phyloP scores from a whole-genome alignment of 2,888 invertebrate species.

The Limnephilus lunatus region DNA sequence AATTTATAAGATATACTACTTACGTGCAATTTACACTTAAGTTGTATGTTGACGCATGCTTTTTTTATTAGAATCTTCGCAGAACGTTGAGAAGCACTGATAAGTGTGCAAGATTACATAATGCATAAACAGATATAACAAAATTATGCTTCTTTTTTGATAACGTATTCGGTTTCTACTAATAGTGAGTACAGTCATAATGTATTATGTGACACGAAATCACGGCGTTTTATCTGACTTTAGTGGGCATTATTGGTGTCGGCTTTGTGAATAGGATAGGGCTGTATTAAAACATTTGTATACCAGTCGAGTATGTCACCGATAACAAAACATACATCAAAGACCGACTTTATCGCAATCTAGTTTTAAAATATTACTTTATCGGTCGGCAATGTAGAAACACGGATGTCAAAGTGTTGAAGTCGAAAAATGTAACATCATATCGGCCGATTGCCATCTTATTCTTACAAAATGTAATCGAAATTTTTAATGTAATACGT shows the following conservation, averaged over 20 bases:
- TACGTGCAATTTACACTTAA: too few species aligned
- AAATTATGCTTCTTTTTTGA: conserved; percentile 10
- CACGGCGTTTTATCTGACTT: not conserved
- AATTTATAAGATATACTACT: too few species aligned
- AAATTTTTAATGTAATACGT: conserved; percentile 2
- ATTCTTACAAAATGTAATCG: conserved; percentile 41
- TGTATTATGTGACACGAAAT: not conserved
- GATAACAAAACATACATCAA: conserved; percentile 42
- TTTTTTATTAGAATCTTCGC: not conserved
- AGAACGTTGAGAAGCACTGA: not conserved
- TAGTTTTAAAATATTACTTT: conserved; percentile 33
- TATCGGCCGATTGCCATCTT: conserved; percentile 8
- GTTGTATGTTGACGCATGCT: too few species aligned
- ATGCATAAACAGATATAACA: not conserved
- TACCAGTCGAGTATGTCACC: conserved; percentile 28
- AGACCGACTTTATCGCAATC: conserved; percentile 37
- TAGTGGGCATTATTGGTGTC: conserved; percentile 14
- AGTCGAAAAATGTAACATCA: conserved; percentile 23
- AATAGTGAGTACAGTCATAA: not conserved
- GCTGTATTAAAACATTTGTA: conserved; percentile 35
- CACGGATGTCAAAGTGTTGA: conserved; percentile 35
- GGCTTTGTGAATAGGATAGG: conserved; percentile 11
- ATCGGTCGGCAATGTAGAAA: conserved; percentile 35
- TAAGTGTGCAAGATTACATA: not conserved
- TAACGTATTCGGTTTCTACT: not conserved